Evolutionary conservation across 2,888 invertebrate genomes (phyloP).

Genomic region (Nomada flava): DNA sequence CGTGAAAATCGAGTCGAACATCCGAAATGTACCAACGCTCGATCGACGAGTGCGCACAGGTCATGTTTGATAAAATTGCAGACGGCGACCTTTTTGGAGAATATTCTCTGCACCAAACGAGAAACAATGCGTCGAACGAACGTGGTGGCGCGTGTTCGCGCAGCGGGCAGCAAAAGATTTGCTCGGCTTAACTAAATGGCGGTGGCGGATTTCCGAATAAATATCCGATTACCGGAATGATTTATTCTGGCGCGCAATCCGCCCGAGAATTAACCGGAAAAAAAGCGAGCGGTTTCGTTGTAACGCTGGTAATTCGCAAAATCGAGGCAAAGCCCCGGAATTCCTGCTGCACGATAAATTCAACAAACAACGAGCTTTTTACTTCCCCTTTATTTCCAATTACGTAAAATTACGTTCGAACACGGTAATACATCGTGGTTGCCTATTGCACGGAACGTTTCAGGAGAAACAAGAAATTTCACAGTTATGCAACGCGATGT

Average conservation of each 20-base stretch:
- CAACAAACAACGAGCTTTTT: slow-evolving; percentile 18
- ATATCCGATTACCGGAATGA: slow-evolving; percentile 51
- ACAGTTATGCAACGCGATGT: background rate
- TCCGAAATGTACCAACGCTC: no score
- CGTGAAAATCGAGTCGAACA: no score
- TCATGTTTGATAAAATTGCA: background rate
- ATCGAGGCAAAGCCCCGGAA: slow-evolving; percentile 2
- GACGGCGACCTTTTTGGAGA: background rate
- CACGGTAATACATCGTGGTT: background rate
- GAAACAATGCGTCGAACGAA: slow-evolving; percentile 11
- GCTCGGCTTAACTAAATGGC: slow-evolving; percentile 41
- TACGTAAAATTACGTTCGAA: background rate
- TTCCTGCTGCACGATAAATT: slow-evolving; percentile 13
- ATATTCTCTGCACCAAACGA: slow-evolving; percentile 6
- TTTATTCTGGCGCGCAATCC: slow-evolving; percentile 35
- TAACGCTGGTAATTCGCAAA: slow-evolving; percentile 20
- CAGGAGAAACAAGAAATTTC: background rate
- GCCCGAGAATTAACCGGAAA: slow-evolving; percentile 20
- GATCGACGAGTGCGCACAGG: no score
- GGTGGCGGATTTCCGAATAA: slow-evolving; percentile 40
- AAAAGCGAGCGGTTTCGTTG: slow-evolving; percentile 5
- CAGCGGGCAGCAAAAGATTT: slow-evolving; percentile 27
- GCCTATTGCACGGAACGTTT: background rate
- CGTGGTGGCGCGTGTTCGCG: background rate
- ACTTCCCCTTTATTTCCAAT: slow-evolving; percentile 20